Conservation (phyloP, 2,888 invertebrate species). For the Drosophila anomelani region DNA sequence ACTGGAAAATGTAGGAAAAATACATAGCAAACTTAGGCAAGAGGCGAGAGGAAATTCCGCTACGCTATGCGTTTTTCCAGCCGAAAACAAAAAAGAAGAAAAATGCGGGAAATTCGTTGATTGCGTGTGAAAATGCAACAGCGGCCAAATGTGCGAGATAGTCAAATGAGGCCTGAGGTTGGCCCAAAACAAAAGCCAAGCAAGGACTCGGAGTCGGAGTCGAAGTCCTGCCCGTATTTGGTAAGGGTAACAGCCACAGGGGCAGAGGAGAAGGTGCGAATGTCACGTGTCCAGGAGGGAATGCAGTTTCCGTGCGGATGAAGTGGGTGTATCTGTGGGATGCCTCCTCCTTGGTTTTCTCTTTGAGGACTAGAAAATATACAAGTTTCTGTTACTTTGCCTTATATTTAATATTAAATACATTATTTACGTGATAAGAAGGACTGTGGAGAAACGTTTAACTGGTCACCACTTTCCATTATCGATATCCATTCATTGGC, state of each 20-base stretch:
- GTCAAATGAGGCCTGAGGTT: conserved; percentile 32
- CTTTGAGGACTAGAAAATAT: neutral
- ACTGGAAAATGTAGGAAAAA: neutral
- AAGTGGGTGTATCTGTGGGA: neutral
- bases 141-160: conserved; percentile 23
- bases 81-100: neutral
- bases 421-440: neutral
- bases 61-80: conserved; percentile 3
- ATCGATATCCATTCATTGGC: conserved; percentile 2
- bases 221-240: neutral
- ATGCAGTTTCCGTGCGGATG: neutral
- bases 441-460: neutral
- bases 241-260: neutral
- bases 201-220: neutral
- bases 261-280: neutral
- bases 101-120: conserved; percentile 48
- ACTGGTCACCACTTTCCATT: no score
- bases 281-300: conserved; percentile 15
- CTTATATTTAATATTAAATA: neutral
- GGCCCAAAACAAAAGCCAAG: conserved; percentile 10
- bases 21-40: neutral
- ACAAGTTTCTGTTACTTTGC: no score
- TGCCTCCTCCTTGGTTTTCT: neutral
- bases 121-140: conserved; percentile 77
- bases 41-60: conserved; percentile 42